phyloP scores from a whole-genome alignment of 2,113 vertebrate genomes.

The Forbesichthys papilliferus region DNA sequence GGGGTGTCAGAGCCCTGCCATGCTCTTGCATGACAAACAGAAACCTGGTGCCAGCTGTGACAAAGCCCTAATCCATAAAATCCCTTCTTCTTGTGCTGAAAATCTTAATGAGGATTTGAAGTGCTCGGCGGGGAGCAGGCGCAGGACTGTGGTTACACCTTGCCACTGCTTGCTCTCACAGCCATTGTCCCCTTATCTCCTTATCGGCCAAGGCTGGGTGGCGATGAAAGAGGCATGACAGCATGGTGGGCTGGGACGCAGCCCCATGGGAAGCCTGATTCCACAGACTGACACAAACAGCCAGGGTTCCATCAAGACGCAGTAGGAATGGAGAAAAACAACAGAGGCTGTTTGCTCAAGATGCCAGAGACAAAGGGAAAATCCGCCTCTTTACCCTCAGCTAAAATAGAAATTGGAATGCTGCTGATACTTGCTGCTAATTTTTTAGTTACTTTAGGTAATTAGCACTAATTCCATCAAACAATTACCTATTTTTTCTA shows the following conservation, averaged over 20 bases:
- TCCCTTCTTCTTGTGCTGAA: conserved; percentile 76
- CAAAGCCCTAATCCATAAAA: conserved; percentile 79
- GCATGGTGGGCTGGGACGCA: conserved; percentile 61
- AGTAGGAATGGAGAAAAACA: conserved; percentile 63
- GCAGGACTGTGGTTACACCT: conserved; percentile 69
- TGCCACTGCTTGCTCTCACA: conserved; percentile 71
- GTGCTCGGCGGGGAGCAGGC: conserved; percentile 66
- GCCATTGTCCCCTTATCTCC: conserved; percentile 75
- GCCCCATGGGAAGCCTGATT: conserved; percentile 72
- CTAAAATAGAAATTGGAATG: conserved; percentile 7
- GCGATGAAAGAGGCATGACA: conserved; percentile 76
- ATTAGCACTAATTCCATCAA: conserved; percentile 16
- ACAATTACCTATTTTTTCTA: conserved; percentile 22
- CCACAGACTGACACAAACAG: conserved; percentile 66
- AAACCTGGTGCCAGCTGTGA: conserved; percentile 77
- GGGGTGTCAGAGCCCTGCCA: conserved; percentile 55
- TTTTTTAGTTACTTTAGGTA: background rate
- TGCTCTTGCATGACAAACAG: conserved; percentile 79
- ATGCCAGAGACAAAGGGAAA: conserved; percentile 55
- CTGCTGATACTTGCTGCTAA: background rate
- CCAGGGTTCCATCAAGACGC: conserved; percentile 56
- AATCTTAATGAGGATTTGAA: conserved; percentile 81
- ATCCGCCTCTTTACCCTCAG: conserved; percentile 23
- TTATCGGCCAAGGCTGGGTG: conserved; percentile 74
- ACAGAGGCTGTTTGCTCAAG: conserved; percentile 62